Percentiles rank a stretch among this genome's conserved stretches.
These are phyloP conservation scores for Leptinotarsa peninsularis DNA, from an alignment of 2,888 invertebrate species.

Conservation along the genomic window DNA sequence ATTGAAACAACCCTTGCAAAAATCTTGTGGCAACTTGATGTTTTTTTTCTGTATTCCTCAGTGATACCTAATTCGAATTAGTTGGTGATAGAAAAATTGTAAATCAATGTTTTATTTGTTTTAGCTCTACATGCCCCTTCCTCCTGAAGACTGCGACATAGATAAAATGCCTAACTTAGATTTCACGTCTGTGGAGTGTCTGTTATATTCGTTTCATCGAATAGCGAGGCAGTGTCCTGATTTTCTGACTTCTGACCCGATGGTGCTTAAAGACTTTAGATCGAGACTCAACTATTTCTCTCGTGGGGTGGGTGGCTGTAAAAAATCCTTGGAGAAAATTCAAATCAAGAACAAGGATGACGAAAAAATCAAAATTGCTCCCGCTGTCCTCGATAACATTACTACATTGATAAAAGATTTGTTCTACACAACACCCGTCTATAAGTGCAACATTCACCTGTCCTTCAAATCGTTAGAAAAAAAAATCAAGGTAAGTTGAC, in stretches of 20 bases:
- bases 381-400: conserved; percentile 93
- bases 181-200: conserved; percentile 93
- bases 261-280: conserved; percentile 85
- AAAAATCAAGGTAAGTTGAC: conserved; percentile 66
- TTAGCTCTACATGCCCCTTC: conserved; percentile 89
- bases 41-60: too few species aligned
- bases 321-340: conserved; percentile 53
- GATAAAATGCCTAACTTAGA: conserved; percentile 84
- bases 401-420: conserved; percentile 92
- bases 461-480: conserved; percentile 75
- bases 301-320: conserved; percentile 82
- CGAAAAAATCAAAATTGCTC: conserved; percentile 85
- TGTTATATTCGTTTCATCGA: conserved; percentile 82
- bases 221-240: conserved; percentile 84
- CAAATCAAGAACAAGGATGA: conserved; percentile 60
- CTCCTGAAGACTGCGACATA: conserved; percentile 77
- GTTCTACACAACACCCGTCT: conserved; percentile 93
- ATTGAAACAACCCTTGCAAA: too few species aligned
- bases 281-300: conserved; percentile 92
- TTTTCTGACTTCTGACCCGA: conserved; percentile 79
- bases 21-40: too few species aligned
- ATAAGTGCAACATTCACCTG: conserved; percentile 84
- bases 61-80: background rate
- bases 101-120: conserved; percentile 45
- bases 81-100: background rate